phyloP scores from a whole-genome alignment of 2,113 vertebrate genomes.

The Synchiropus splendidus region DNA sequence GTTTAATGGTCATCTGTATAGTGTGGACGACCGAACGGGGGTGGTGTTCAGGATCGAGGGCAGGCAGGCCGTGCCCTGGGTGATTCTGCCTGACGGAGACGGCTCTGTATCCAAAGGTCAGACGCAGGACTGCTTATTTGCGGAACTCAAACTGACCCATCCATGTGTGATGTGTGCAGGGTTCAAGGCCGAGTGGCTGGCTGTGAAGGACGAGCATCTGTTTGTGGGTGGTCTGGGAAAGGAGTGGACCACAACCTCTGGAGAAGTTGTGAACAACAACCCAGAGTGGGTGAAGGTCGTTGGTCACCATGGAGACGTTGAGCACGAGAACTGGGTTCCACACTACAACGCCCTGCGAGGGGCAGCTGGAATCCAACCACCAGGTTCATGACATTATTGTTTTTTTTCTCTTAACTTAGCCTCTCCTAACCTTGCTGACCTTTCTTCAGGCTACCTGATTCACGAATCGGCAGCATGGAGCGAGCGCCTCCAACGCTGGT shows the following conservation, averaged over 20 bases:
- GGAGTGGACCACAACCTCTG: constrained; percentile 87
- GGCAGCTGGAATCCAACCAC: constrained; percentile 76
- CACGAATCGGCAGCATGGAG: constrained; percentile 92
- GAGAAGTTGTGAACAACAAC: constrained; percentile 84
- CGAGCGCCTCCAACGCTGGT: constrained; percentile 80
- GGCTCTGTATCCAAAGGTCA: constrained; percentile 86
- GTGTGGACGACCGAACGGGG: constrained; percentile 87
- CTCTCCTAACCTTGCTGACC: neutral
- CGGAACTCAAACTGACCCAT: neutral
- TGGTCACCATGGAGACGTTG: constrained; percentile 73
- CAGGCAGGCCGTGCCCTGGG: constrained; percentile 82
- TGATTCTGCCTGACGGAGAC: constrained; percentile 87
- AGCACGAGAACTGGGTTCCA: constrained; percentile 84
- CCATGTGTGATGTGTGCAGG: constrained; percentile 54
- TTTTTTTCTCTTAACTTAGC: neutral
- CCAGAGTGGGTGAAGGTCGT: constrained; percentile 92
- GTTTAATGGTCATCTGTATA: constrained; percentile 87
- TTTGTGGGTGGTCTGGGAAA: constrained; percentile 92
- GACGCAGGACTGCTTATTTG: constrained; percentile 3
- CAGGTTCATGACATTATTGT: constrained; percentile 64
- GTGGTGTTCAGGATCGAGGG: constrained; percentile 87
- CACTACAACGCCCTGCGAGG: constrained; percentile 73
- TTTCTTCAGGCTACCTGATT: constrained; percentile 81
- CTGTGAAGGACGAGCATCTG: constrained; percentile 86
- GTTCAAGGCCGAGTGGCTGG: constrained; percentile 95